These are phyloP conservation scores for Steinernema carpocapsae DNA, from an alignment of 2,888 invertebrate genomes.

Conservation along the genomic window DNA sequence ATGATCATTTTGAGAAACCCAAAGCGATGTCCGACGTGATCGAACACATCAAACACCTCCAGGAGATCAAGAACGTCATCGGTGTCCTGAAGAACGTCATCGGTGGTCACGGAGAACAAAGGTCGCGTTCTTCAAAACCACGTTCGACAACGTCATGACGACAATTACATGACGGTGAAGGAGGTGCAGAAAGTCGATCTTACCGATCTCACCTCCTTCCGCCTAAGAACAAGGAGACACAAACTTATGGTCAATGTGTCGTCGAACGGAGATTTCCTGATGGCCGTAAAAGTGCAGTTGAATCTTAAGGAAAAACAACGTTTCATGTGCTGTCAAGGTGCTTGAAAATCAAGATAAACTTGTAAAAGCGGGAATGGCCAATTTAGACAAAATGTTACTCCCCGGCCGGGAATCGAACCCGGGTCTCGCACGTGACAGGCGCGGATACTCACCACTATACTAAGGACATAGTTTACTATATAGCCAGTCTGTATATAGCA, in stretches of 20 bases:
- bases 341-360: too few relatives aligned
- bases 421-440: too few relatives aligned
- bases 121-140: conserved; percentile 72
- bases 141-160: conserved; percentile 89
- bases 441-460: too few relatives aligned
- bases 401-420: too few relatives aligned
- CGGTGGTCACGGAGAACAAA: conserved; percentile 87
- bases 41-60: conserved; percentile 90
- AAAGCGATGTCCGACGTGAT: conserved; percentile 86
- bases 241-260: conserved; percentile 99
- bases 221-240: conserved; percentile 91
- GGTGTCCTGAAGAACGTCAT: conserved; percentile 91
- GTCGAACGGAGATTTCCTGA: conserved; percentile 90
- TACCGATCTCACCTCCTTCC: conserved; percentile 87
- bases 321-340: too few relatives aligned
- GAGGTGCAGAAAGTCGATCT: conserved; percentile 92
- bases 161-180: conserved; percentile 87
- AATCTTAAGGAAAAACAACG: not conserved
- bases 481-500: too few relatives aligned
- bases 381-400: too few relatives aligned
- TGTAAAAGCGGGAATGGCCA: too few relatives aligned
- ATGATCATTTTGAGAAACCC: too few relatives aligned
- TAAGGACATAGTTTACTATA: too few relatives aligned
- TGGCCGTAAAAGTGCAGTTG: conserved; percentile 76
- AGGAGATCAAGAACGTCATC: too few relatives aligned